Base-by-base conservation (phyloP, 2,888 invertebrate genomes). In the Cephus spinipes region DNA sequence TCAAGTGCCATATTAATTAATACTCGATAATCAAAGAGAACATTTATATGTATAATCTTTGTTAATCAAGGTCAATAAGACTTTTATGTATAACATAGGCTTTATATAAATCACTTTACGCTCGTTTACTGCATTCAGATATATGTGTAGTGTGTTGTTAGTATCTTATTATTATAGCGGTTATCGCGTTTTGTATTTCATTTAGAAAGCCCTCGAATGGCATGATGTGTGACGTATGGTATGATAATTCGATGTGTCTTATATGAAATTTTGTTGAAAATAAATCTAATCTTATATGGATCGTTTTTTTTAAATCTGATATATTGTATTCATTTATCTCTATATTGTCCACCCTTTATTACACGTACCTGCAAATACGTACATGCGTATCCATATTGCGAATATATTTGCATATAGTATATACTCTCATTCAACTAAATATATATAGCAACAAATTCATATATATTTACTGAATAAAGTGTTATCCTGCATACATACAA, bases 401-500 rank as follows among this genome's bases (percentile, higher is more conserved):
- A 55, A 55, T 23, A 55, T 23, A 55, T 55, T 55, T 55, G 23
- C 55, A 55, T 23, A 55, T 55, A 55, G 23, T 23, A 55, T 55
- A 55, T 55, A 55, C 6, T 55, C 23, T 55, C 9, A 23, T 55
- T 55, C 55, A 6, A 1, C 23, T 55, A 55, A 55, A 55, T 55
- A 55, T 40, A 40, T 15, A 40, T 55, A 55, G 15, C 9, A 55
- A 55, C 2, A 23, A 6, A 55, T 55, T 55, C 55, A 55, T 23
- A 55, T 55, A 55, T 55, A 55, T 55, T 55, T 55, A 55, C 55
- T 55, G 55, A 55, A 55, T 55, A 23, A 55, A 55, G 23, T 55
- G 55, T 32, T 30, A 12, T 4, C 32, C 31, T 68, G 31, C 69
- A 74, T 79, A 68, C 77, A 34, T 78, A 74, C 75, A 81, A 79